Evolutionary conservation across 1,140 invertebrate species (phyloP).

Genomic region (Marisa cornuarietis): DNA sequence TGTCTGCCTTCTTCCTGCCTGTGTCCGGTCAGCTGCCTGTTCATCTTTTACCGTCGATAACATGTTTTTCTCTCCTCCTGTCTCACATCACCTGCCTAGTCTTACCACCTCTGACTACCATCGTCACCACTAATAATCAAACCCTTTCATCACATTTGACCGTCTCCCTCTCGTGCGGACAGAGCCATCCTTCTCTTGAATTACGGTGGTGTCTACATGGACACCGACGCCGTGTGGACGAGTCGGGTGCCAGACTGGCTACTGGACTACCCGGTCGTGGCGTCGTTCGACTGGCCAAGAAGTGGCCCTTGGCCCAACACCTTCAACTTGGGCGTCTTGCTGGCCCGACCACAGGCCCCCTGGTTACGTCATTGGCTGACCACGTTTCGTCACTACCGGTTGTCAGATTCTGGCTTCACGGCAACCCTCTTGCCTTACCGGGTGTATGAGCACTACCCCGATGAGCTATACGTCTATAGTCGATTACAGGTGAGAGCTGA

Average conservation of each 20-base stretch:
- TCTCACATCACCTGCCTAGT: too few species aligned
- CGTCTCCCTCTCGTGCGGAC: background rate
- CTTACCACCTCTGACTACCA: too few species aligned
- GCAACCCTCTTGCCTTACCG: conserved; percentile 29
- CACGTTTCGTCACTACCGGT: conserved; percentile 14
- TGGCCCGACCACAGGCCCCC: conserved; percentile 22
- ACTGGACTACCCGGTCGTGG: conserved; percentile 24
- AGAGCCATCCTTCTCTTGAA: background rate
- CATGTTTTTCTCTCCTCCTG: background rate
- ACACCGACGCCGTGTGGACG: conserved; percentile 29
- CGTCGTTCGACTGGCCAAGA: conserved; percentile 22
- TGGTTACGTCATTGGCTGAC: conserved; percentile 27
- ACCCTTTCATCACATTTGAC: too few species aligned
- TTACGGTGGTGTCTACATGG: conserved; percentile 18
- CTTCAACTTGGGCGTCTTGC: conserved; percentile 28
- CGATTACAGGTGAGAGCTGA: conserved; percentile 30
- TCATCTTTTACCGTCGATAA: background rate
- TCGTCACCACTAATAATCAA: too few species aligned
- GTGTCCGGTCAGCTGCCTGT: background rate
- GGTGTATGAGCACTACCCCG: conserved; percentile 25
- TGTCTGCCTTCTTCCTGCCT: background rate
- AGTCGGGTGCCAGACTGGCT: conserved; percentile 22
- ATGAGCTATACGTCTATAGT: conserved; percentile 22
- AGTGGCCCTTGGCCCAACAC: conserved; percentile 23
- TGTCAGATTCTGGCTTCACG: conserved; percentile 18